Evolutionary conservation across 2,113 vertebrate genomes (phyloP).

Genomic region (Geococcyx californianus): DNA sequence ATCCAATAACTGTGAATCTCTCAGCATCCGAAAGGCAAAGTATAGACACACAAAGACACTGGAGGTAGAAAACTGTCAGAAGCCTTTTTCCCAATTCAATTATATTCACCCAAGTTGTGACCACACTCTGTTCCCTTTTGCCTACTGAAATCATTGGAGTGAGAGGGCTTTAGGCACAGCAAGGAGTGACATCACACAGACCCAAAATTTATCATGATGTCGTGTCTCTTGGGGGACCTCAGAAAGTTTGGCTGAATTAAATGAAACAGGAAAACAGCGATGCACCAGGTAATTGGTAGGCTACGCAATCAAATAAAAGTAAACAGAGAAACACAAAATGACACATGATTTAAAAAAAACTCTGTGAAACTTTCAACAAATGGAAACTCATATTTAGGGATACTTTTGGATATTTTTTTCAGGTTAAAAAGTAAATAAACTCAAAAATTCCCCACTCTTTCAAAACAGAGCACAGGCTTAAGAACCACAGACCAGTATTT

Average conservation of each 20-base stretch:
- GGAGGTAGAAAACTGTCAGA: neutral
- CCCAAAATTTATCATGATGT: neutral
- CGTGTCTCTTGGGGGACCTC: rapidly evolving
- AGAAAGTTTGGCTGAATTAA: neutral
- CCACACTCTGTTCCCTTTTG: neutral
- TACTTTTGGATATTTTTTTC: neutral
- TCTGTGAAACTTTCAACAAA: neutral
- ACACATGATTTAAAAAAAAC: neutral
- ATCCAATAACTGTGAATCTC: rapidly evolving
- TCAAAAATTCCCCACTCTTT: neutral
- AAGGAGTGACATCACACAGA: neutral
- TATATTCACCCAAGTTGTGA: neutral
- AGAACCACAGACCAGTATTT: neutral
- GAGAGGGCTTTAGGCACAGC: neutral
- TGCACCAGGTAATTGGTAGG: rapidly evolving
- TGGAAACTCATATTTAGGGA: neutral
- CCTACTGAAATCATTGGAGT: neutral
- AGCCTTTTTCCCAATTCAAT: neutral
- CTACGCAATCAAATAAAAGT: neutral
- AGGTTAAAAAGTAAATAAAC: neutral
- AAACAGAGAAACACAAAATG: neutral
- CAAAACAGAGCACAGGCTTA: neutral
- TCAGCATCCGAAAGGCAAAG: neutral
- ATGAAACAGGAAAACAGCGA: neutral
- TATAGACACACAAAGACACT: rapidly evolving